These are phyloP conservation scores for Dinothrombium tinctorium DNA, from an alignment of 1,140 invertebrate genomes.

Conservation along the genomic window DNA sequence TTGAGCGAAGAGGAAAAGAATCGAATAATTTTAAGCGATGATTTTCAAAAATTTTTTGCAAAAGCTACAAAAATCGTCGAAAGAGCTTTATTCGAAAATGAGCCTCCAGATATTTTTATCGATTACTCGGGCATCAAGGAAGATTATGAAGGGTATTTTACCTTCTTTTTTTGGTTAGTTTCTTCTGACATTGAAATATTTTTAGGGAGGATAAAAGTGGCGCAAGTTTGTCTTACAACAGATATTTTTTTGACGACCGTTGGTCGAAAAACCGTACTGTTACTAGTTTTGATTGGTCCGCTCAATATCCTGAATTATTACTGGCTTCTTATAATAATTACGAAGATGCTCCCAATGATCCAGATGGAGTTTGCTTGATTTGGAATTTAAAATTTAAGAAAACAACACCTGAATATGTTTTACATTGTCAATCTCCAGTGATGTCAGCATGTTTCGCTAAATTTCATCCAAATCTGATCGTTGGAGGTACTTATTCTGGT, in stretches of 20 bases:
- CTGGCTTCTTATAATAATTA: conserved; percentile 88
- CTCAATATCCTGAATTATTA: conserved; percentile 78
- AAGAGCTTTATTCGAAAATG: conserved; percentile 45
- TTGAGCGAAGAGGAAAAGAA: conserved; percentile 89
- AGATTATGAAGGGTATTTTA: conserved; percentile 36
- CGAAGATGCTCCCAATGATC: conserved; percentile 81
- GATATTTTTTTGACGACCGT: conserved; percentile 75
- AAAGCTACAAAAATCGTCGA: conserved; percentile 67
- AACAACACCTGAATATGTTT: conserved; percentile 83
- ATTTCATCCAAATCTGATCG: conserved; percentile 90
- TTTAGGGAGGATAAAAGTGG: conserved; percentile 63
- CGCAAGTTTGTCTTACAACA: conserved; percentile 59
- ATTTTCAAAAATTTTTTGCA: conserved; percentile 77
- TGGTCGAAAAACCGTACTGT: conserved; percentile 89
- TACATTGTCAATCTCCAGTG: conserved; percentile 89
- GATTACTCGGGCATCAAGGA: conserved; percentile 68
- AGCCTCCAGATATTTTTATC: conserved; percentile 71
- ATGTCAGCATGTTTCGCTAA: conserved; percentile 85
- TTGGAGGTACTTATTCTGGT: conserved; percentile 93
- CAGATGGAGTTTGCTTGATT: conserved; percentile 82
- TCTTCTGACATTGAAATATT: conserved; percentile 2
- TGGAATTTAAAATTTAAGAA: conserved; percentile 99
- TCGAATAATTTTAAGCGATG: conserved; percentile 74
- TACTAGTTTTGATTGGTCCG: conserved; percentile 83
- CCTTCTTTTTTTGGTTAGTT: neutral